Base-by-base conservation (phyloP, 1,140 invertebrate genomes). In the Pseudachorutes palmiensis region DNA sequence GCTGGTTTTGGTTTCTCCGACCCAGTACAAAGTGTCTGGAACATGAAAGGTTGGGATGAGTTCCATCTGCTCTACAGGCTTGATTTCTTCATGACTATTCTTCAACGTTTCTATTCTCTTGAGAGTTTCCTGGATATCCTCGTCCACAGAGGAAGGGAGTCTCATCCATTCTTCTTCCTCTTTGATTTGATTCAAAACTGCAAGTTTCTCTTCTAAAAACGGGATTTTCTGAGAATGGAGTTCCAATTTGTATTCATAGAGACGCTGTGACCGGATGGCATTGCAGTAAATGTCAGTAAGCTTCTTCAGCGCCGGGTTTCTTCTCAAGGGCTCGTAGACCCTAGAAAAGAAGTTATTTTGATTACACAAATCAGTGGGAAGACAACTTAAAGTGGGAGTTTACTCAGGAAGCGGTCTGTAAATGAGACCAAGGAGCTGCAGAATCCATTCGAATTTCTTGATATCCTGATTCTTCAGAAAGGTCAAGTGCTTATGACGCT, bases 361-460 rank as follows among this genome's bases (percentile, higher is more conserved):
- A 29, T 57, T 9, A 55, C 3, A 12, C n/a, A n/a, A n/a, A n/a
- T n/a, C n/a, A 33, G 3, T 33, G 16, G 32, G 1, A 9, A 12
- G 30, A 31, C 2, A 3, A 61, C 16, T n/a, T 61, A 32, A 24
- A 61, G 16, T 61, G 16, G 29, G 29, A 62, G 75, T 80, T 78
- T 83, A 84, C 82, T 77, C 72, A 3, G 87, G 85, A 66, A 79
- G 76, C 29, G 84, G 84, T 75, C 87, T 86, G 74, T 89, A 93
- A 45, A 86, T 80, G 68, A 95, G 79, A 72, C 91, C 86, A 0
- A 95, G 77, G 75, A 86, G 83, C 72, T 92, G 88, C 9, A 93
- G 74, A n/a, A 94, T 72, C 88, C 89, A 94, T 77, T 92, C 88
- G 77, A 90, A 94, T 57, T 86, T 83, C 72, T 86, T 87, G 76